phyloP scores from a whole-genome alignment of 2,888 invertebrate genomes.

The Lobophora halterata region DNA sequence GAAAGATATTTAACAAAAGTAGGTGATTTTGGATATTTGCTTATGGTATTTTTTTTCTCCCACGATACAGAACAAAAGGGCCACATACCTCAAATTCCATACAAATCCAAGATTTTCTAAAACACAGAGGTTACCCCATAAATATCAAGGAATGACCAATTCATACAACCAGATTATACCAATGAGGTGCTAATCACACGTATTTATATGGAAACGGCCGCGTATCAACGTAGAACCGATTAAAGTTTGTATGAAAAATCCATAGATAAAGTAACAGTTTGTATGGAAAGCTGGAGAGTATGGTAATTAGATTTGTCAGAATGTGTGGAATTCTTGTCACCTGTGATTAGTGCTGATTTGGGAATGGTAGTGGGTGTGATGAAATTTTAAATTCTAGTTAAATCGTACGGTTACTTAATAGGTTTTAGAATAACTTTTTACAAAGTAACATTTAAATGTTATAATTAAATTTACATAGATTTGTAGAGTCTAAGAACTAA shows the following conservation, averaged over 20 bases:
- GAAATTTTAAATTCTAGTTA: constrained; percentile 3
- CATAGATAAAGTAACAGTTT: constrained; percentile 4
- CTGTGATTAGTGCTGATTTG: constrained; percentile 17
- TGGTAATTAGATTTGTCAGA: constrained; percentile 20
- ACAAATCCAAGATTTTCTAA: constrained; percentile 12
- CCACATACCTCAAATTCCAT: constrained; percentile 11
- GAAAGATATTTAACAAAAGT: constrained; percentile 5
- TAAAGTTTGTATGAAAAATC: constrained; percentile 18
- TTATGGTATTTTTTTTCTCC: too few species aligned
- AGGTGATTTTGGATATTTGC: too few species aligned
- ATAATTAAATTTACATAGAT: too few species aligned
- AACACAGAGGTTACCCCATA: constrained; percentile 28
- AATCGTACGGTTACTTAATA: not conserved
- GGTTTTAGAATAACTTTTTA: not conserved
- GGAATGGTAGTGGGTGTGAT: constrained; percentile 7
- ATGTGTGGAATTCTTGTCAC: constrained; percentile 19
- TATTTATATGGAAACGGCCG: constrained; percentile 33
- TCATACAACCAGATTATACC: constrained; percentile 32
- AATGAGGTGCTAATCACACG: constrained; percentile 32
- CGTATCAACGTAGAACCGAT: too few species aligned
- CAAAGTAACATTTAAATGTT: too few species aligned
- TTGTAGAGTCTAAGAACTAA: too few species aligned
- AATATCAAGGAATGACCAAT: constrained; percentile 28
- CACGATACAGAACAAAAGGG: constrained; percentile 2
- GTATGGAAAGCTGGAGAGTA: constrained; percentile 11